Conservation (phyloP, 2,888 invertebrate genomes). For the Dasypogon diadema region DNA sequence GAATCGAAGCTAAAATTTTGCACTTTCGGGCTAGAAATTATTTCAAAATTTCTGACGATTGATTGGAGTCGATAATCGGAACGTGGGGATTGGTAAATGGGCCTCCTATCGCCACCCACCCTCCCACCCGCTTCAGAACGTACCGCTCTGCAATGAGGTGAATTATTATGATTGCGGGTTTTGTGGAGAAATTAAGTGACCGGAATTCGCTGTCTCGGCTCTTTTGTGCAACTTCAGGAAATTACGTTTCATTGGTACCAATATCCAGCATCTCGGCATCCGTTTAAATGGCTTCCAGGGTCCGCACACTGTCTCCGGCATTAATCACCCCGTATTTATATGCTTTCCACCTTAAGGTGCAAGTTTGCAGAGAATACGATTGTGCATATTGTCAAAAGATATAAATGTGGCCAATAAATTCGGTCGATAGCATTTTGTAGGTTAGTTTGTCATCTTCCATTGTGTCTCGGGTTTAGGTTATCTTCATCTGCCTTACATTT, state of each 20-base stretch:
- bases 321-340: constrained; percentile 53
- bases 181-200: constrained; percentile 3
- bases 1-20: constrained; percentile 25
- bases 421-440: constrained; percentile 35
- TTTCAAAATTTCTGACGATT: constrained; percentile 50
- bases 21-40: constrained; percentile 45
- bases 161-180: constrained; percentile 37
- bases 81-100: not conserved
- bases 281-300: constrained; percentile 36
- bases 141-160: not conserved
- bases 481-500: not conserved
- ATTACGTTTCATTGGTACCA: constrained; percentile 26
- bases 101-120: not conserved
- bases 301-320: constrained; percentile 24
- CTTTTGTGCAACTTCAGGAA: constrained; percentile 32
- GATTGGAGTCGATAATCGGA: constrained; percentile 50
- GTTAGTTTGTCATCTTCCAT: constrained; percentile 41
- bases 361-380: constrained; percentile 42
- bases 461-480: constrained; percentile 4
- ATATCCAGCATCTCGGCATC: constrained; percentile 18
- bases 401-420: constrained; percentile 44
- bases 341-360: constrained; percentile 43
- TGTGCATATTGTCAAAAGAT: constrained; percentile 25
- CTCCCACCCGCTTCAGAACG: not conserved
- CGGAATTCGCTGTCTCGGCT: constrained; percentile 32